These are phyloP conservation scores for Montipora foliosa DNA, from an alignment of 64 coral and sea anemone species.

Conservation along the genomic window DNA sequence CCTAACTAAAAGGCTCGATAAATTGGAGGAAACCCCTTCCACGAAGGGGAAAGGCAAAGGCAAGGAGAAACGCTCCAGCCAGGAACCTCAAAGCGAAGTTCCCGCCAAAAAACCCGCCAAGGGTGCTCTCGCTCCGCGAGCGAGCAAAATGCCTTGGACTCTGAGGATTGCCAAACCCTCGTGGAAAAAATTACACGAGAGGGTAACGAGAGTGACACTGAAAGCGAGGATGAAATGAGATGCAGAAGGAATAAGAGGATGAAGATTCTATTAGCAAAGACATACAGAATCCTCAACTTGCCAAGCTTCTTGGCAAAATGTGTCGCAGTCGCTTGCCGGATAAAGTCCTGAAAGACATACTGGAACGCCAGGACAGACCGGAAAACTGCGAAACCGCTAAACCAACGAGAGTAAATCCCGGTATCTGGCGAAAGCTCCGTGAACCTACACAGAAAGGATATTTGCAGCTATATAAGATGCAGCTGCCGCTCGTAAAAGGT, in stretches of 20 bases:
- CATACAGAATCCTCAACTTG: constrained; percentile 30
- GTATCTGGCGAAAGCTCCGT: constrained; percentile 41
- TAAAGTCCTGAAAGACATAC: constrained; percentile 59
- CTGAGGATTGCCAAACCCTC: too few relatives aligned
- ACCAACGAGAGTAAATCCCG: constrained; percentile 54
- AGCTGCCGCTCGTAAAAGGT: too few relatives aligned
- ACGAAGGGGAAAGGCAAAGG: constrained; percentile 13
- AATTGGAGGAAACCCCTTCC: neutral
- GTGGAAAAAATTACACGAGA: neutral
- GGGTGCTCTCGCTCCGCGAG: too few relatives aligned
- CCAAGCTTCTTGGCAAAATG: constrained; percentile 58
- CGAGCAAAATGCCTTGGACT: too few relatives aligned
- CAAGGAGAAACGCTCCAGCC: neutral
- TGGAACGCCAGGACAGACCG: constrained; percentile 49
- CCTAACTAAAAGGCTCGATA: neutral
- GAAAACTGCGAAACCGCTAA: constrained; percentile 63
- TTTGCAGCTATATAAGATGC: too few relatives aligned
- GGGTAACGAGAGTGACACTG: neutral
- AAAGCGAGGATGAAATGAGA: neutral
- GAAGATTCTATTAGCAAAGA: constrained; percentile 6
- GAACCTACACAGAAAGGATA: too few relatives aligned
- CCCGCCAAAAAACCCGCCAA: too few relatives aligned
- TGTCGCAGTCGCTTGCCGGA: constrained; percentile 48
- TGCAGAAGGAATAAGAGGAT: constrained; percentile 46
- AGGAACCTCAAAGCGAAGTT: neutral